Conservation (phyloP, 1,140 invertebrate species). For the Pentalonia nigronervosa region DNA sequence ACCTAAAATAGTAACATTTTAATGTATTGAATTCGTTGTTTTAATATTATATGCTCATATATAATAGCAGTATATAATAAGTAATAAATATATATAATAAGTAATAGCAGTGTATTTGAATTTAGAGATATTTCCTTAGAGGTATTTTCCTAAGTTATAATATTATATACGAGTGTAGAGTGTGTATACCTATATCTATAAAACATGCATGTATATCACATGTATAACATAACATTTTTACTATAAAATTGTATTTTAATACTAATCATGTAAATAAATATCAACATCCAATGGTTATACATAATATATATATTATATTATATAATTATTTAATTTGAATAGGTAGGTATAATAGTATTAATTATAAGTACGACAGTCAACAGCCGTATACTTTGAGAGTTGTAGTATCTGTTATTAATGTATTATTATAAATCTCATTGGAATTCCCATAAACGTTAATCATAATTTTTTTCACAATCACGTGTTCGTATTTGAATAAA, state of each 20-base stretch:
- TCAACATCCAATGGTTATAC: not conserved
- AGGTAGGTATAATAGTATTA: not conserved
- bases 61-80: no score
- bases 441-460: not conserved
- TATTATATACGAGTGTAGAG: not conserved
- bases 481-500: not conserved
- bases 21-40: not conserved
- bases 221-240: not conserved
- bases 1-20: constrained; percentile 34
- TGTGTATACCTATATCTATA: not conserved
- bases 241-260: not conserved
- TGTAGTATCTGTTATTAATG: not conserved
- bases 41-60: not conserved
- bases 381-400: not conserved
- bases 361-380: not conserved
- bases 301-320: not conserved
- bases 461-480: not conserved
- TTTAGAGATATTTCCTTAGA: not conserved
- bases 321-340: not conserved
- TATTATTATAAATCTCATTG: not conserved
- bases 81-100: not conserved
- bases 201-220: not conserved
- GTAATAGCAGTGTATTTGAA: not conserved
- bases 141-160: not conserved
- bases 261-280: not conserved